Evolutionary conservation across 2,797 vertebrate genomes (phyloP).

Genomic region (Phrynocephalus guinanensis): DNA sequence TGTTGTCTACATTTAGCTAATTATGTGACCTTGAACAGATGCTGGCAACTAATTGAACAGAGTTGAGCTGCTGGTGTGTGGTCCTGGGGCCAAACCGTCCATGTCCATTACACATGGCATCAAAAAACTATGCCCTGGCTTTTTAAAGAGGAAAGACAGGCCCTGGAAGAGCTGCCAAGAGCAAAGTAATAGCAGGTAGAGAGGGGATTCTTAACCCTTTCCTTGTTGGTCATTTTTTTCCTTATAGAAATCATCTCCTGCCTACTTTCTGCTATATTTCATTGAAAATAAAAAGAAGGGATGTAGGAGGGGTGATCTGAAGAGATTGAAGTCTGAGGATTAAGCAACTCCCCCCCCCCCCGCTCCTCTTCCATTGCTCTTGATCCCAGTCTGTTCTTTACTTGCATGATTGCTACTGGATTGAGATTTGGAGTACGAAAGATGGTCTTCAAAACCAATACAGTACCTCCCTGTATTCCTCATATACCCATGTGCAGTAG

Average conservation of each 20-base stretch:
- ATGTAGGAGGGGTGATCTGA: background rate
- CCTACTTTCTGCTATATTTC: background rate
- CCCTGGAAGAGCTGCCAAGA: background rate
- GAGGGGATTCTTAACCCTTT: background rate
- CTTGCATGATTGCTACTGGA: no score
- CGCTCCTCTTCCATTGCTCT: background rate
- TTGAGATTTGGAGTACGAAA: no score
- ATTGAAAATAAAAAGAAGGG: background rate
- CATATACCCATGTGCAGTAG: no score
- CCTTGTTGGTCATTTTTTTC: background rate
- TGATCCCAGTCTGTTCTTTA: background rate
- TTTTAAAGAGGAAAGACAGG: background rate
- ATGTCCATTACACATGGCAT: background rate
- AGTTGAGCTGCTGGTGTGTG: background rate
- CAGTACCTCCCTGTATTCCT: no score
- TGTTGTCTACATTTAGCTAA: background rate
- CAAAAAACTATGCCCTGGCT: background rate
- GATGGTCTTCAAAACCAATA: no score
- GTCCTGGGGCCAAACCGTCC: background rate
- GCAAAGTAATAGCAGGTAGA: background rate
- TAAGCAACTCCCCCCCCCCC: background rate
- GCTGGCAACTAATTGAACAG: background rate
- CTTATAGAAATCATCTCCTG: background rate
- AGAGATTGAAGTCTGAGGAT: background rate
- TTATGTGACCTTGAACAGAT: background rate